phyloP scores from a whole-genome alignment of 2,888 invertebrate species.

The Monochamus alternatus region DNA sequence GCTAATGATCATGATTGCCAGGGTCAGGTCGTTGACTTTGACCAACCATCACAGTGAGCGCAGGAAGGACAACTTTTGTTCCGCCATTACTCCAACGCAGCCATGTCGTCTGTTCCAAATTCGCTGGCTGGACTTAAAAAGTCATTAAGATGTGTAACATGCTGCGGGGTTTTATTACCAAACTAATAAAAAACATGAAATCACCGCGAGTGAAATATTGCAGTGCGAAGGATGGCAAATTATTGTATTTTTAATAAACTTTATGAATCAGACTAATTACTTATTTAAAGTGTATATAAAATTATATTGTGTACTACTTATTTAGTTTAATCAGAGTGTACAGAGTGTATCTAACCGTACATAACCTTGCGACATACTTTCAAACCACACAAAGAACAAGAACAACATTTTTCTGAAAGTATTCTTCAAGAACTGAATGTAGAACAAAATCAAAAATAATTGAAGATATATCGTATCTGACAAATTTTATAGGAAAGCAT shows the following conservation, averaged over 20 bases:
- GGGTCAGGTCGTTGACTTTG: slow-evolving; percentile 47
- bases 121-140: not conserved
- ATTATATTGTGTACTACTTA: too few relatives aligned
- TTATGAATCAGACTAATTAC: too few relatives aligned
- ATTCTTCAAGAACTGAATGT: too few relatives aligned
- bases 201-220: not conserved
- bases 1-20: slow-evolving; percentile 41
- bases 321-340: too few relatives aligned
- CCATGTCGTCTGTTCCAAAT: slow-evolving; percentile 11
- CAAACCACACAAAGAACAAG: too few relatives aligned
- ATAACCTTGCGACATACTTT: too few relatives aligned
- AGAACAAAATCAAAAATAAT: too few relatives aligned
- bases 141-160: slow-evolving; percentile 2
- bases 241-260: not conserved
- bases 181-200: slow-evolving; percentile 1
- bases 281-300: too few relatives aligned
- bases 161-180: slow-evolving; percentile 1
- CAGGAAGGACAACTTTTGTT: slow-evolving; percentile 41
- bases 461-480: too few relatives aligned
- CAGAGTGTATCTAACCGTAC: too few relatives aligned
- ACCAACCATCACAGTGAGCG: slow-evolving; percentile 38
- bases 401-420: too few relatives aligned
- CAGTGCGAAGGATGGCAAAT: not conserved
- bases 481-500: too few relatives aligned
- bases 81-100: slow-evolving; percentile 29